Evolutionary conservation across 2,113 vertebrate genomes (phyloP).

Genomic region (Arvicanthis niloticus): DNA sequence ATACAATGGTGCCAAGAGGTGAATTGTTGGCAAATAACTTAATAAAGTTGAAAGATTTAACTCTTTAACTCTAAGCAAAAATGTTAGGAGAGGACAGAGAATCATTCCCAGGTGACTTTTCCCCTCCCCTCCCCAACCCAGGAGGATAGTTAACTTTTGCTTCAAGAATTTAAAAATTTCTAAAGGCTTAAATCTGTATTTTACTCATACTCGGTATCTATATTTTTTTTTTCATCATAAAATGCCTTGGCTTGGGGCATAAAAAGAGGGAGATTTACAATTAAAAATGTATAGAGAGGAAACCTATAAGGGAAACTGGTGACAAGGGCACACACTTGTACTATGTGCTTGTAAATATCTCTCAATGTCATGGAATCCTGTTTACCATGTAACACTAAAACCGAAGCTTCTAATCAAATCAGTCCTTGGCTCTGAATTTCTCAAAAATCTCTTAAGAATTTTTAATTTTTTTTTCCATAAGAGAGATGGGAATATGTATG

Average conservation of each 20-base stretch:
- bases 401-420: conserved; percentile 47
- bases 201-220: conserved; percentile 57
- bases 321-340: conserved; percentile 56
- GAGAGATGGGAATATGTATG: conserved; percentile 15
- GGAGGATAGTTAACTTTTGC: conserved; percentile 4
- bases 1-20: not conserved
- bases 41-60: not conserved
- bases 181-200: conserved; percentile 51
- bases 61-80: conserved; percentile 10
- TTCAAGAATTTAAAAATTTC: conserved; percentile 7
- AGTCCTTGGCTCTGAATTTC: not conserved
- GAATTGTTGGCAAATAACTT: not conserved
- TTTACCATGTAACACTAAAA: conserved; percentile 27
- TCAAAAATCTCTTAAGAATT: conserved; percentile 20
- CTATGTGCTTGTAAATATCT: conserved; percentile 64
- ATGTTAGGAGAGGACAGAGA: not conserved
- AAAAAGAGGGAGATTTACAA: conserved; percentile 28
- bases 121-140: not conserved
- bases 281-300: conserved; percentile 32
- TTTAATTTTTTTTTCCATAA: conserved; percentile 59
- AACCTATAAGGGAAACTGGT: conserved; percentile 31
- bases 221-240: conserved; percentile 47
- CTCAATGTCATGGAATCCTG: conserved; percentile 34
- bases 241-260: conserved; percentile 31
- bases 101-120: not conserved